Evolutionary conservation across 2,888 invertebrate species (phyloP), one percentile per base, ranked within the genome.

Genomic region (Drosophila flavopinicola): DNA sequence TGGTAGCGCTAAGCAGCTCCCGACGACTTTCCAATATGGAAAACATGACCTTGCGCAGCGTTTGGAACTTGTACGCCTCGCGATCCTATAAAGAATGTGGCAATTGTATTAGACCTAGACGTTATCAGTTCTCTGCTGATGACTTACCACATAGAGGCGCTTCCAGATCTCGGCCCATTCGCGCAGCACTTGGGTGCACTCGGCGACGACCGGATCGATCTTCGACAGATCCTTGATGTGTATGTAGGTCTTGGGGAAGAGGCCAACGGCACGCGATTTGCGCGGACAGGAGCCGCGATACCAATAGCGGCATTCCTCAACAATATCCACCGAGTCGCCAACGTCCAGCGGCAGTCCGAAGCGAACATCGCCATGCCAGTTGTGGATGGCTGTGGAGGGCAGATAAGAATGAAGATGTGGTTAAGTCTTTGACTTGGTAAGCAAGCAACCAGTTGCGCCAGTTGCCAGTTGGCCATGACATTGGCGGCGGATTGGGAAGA

Each of bases 121-220:
- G 1, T 1, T 3, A 20, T 1, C 4, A 23, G 11, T 1, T 10
- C 2, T 6, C 4, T 13, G 2, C 1, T 6, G n/a, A 6, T 6
- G n/a, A 75, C 95, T 92, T 92, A 98, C 98, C 93, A 97, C 95
- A 93, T 95, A 98, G 39, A 97, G 93, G 77, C 94, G 95, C 89
- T 97, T 97, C 98, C 98, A 98, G 71, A 97, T 95, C 74, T 95
- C 93, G 11, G 95, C 96, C 98, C 98, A 98, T 94, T 98, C 98
- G 88, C 97, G 92, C 38, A 98, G 92, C 0, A 98, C 98, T 70
- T 96, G 94, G 0, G 97, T 96, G 51, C 98, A 97, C 92, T 98
- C 98, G 48, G 95, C 93, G 1, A 97, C 96, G n/a, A 97, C 94
- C 0, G 96, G 94, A 92, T 98, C 98, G 85, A 97, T 97, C 77